Evolutionary conservation across 2,113 vertebrate genomes (phyloP).

Genomic region (Toxotes chatareus): DNA sequence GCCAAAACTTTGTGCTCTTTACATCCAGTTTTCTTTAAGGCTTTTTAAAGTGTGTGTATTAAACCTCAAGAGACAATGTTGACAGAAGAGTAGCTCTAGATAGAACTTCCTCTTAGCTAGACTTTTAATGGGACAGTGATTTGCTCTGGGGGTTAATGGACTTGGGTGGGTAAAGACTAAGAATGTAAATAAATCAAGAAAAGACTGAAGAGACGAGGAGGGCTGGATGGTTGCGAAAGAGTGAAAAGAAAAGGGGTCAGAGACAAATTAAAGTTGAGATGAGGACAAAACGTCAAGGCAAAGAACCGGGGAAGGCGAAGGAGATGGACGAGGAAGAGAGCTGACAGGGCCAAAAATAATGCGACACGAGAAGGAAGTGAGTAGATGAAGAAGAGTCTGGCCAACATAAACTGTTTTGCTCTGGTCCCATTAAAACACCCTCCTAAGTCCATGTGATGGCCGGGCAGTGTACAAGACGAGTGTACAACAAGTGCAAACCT

Average conservation of each 20-base stretch:
- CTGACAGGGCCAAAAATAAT: conserved; percentile 22
- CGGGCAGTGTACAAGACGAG: background rate
- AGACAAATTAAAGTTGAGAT: conserved; percentile 34
- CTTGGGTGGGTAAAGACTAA: background rate
- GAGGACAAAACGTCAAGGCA: conserved; percentile 34
- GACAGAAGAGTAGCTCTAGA: conserved; percentile 32
- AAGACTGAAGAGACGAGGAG: background rate
- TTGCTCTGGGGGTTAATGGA: background rate
- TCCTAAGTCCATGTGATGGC: background rate
- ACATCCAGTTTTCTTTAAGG: background rate
- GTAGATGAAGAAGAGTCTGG: conserved; percentile 32
- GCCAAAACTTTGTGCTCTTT: conserved; percentile 1
- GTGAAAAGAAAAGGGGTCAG: background rate
- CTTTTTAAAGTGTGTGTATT: conserved; percentile 15
- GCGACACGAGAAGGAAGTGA: conserved; percentile 49
- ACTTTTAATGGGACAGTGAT: conserved; percentile 18
- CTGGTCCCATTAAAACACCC: conserved; percentile 34
- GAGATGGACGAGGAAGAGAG: conserved; percentile 7
- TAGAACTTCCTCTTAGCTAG: conserved; percentile 31
- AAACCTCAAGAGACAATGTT: conserved; percentile 8
- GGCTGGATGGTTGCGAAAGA: background rate
- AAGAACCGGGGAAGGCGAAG: background rate
- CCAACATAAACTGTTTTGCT: conserved; percentile 73
- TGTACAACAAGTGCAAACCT: conserved; percentile 25
- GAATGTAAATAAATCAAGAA: conserved; percentile 1